These are phyloP conservation scores for Myrmecophaga tridactyla DNA, from an alignment of 2,113 vertebrate genomes.

Conservation along the genomic window DNA sequence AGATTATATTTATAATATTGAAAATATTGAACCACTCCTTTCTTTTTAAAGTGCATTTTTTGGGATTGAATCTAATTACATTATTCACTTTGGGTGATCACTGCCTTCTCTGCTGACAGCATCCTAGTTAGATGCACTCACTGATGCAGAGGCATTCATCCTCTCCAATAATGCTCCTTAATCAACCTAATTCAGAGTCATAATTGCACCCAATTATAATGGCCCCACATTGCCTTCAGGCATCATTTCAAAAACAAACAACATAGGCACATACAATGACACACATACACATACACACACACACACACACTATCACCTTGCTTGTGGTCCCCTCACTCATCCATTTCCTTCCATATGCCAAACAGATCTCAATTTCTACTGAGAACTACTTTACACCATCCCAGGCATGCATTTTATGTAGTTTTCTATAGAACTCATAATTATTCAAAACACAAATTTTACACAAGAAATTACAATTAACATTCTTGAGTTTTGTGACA, in stretches of 20 bases:
- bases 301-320: not conserved
- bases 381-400: not conserved
- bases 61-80: not conserved
- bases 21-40: not conserved
- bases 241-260: slow-evolving; percentile 49
- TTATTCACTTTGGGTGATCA: not conserved
- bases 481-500: not conserved
- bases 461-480: not conserved
- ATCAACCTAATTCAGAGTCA: not conserved
- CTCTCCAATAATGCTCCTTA: not conserved
- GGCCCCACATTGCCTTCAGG: not conserved
- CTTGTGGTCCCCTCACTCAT: not conserved
- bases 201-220: slow-evolving; percentile 25
- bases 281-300: not conserved
- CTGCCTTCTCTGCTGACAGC: not conserved
- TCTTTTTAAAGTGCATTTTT: not conserved
- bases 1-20: not conserved
- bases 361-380: not conserved
- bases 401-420: not conserved
- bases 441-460: not conserved
- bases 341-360: not conserved
- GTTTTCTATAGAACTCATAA: not conserved
- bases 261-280: not conserved
- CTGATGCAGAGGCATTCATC: not conserved
- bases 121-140: not conserved